A percentile compares a stretch with the other conserved stretches of the same genome.
These are phyloP conservation scores for Scaptomyza caliginosa DNA, from an alignment of 2,888 invertebrate genomes.

Conservation along the genomic window DNA sequence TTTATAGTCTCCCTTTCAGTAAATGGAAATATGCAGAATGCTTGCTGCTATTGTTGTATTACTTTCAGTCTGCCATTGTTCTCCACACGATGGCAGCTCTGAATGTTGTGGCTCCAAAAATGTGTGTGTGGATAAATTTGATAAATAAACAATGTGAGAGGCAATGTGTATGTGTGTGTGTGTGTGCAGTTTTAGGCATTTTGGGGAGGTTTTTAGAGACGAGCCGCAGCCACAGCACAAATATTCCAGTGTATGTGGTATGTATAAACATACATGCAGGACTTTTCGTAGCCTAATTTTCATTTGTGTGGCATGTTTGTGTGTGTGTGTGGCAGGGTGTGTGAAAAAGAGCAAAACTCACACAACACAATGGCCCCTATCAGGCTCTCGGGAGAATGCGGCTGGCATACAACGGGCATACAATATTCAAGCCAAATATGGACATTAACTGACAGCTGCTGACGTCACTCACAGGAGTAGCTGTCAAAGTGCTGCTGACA, in stretches of 20 bases:
- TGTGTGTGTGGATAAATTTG: conserved; percentile 65
- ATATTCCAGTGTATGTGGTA: conserved; percentile 21
- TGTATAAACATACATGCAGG: background rate
- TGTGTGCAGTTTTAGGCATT: conserved; percentile 29
- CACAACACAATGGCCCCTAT: conserved; percentile 6
- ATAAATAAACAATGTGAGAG: conserved; percentile 71
- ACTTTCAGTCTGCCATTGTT: conserved; percentile 20
- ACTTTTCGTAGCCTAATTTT: conserved; percentile 52
- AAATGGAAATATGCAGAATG: background rate
- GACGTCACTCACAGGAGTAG: conserved; percentile 52
- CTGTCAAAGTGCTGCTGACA: conserved; percentile 46
- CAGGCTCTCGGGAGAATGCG: conserved; percentile 5
- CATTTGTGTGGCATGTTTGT: conserved; percentile 16
- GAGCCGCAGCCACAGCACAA: conserved; percentile 33
- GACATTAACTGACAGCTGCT: conserved; percentile 51
- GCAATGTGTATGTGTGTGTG: conserved; percentile 1
- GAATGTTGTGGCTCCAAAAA: conserved; percentile 53
- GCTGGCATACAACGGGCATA: conserved; percentile 14
- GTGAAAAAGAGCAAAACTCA: conserved; percentile 29
- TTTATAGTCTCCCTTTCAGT: background rate
- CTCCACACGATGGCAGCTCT: conserved; percentile 4
- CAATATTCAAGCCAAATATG: conserved; percentile 15
- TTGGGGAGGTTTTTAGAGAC: conserved; percentile 14
- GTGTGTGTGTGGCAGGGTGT: conserved; percentile 15
- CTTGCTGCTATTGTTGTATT: background rate